phyloP scores from a whole-genome alignment of 2,113 vertebrate genomes.

The Microcebus griseorufus region DNA sequence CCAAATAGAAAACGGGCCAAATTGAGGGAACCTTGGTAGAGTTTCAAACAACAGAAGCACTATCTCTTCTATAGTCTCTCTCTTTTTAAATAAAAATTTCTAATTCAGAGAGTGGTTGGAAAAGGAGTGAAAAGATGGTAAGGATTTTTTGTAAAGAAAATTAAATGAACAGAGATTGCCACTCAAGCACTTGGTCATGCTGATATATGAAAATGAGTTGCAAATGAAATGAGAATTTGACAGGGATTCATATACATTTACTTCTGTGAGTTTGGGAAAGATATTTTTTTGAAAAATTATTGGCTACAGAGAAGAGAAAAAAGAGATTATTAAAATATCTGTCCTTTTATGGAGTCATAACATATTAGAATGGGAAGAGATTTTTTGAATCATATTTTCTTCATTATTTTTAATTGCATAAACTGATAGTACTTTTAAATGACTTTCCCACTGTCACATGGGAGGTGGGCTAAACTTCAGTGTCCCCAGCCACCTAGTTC shows the following conservation, averaged over 20 bases:
- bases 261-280: not conserved
- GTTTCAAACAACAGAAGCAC: not conserved
- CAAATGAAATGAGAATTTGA: not conserved
- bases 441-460: not conserved
- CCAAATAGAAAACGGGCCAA: not conserved
- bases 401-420: not conserved
- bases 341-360: not conserved
- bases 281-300: not conserved
- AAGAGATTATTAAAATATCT: not conserved
- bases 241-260: not conserved
- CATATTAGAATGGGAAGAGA: not conserved
- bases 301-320: not conserved
- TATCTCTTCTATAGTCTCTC: not conserved
- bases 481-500: accelerated
- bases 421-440: not conserved
- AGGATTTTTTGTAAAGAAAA: not conserved
- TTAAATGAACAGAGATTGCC: not conserved
- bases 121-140: not conserved
- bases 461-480: not conserved
- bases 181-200: not conserved
- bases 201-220: not conserved
- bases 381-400: not conserved
- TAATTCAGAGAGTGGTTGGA: not conserved
- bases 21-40: not conserved
- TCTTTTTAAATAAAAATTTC: not conserved